Percentiles rank a stretch among this genome's conserved stretches.
Evolutionary conservation across 1,140 invertebrate genomes (phyloP).

Genomic region (Lysiphlebus fabarum): DNA sequence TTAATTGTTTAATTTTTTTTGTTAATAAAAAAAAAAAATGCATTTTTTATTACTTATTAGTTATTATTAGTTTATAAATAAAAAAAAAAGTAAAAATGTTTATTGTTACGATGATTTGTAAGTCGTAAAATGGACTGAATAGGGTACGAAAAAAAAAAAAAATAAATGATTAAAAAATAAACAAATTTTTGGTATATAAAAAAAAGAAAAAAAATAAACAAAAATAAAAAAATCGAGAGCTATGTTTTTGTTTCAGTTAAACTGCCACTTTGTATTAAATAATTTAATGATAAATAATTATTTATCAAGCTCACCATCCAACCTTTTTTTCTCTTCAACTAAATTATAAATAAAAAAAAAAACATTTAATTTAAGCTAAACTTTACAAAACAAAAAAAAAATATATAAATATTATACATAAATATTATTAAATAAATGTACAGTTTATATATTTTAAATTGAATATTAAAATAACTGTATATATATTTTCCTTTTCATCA

Average conservation of each 20-base stretch:
- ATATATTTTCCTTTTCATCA: conserved; percentile 15
- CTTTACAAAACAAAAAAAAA: conserved; percentile 25
- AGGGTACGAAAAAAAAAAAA: conserved; percentile 30
- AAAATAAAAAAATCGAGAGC: conserved; percentile 27
- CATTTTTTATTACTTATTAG: conserved; percentile 7
- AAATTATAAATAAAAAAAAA: not conserved
- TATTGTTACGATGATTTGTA: conserved; percentile 7
- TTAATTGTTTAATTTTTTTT: conserved; percentile 7
- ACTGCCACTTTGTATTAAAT: conserved; percentile 38
- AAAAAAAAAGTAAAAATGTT: conserved; percentile 7
- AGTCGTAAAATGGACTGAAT: conserved; percentile 41
- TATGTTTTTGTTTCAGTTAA: conserved; percentile 36
- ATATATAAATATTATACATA: conserved; percentile 34
- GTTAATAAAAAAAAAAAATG: conserved; percentile 5
- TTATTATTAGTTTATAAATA: not conserved
- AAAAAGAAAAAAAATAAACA: conserved; percentile 24
- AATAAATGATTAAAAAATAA: conserved; percentile 30
- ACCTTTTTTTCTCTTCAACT: conserved; percentile 37
- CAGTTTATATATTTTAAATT: conserved; percentile 59
- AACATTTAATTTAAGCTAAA: conserved; percentile 31
- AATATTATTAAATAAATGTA: conserved; percentile 46
- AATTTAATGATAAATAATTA: conserved; percentile 44
- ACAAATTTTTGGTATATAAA: conserved; percentile 16
- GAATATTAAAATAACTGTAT: conserved; percentile 51
- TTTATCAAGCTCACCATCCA: conserved; percentile 49